These are phyloP conservation scores for Catostomus latipinnis DNA, from an alignment of 2,797 vertebrate species.

Conservation along the genomic window DNA sequence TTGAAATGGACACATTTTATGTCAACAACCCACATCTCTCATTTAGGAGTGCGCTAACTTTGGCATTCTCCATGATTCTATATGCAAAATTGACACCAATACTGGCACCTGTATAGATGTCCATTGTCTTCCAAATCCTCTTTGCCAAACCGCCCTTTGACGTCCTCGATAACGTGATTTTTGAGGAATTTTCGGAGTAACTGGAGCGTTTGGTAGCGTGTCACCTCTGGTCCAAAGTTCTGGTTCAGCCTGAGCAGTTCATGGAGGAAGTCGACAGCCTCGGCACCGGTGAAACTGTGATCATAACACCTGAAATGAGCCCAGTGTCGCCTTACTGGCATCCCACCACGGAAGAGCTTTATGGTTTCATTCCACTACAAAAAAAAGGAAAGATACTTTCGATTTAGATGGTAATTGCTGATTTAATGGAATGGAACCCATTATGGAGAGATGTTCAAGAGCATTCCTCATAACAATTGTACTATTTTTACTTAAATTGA, in stretches of 20 bases:
- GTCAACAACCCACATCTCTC: too few species aligned
- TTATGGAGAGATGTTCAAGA: too few species aligned
- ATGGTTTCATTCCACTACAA: constrained; percentile 95
- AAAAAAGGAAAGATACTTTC: neutral
- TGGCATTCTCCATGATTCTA: too few species aligned
- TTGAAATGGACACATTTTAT: too few species aligned
- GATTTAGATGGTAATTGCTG: neutral
- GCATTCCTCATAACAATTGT: too few species aligned
- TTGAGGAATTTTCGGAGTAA: constrained; percentile 93
- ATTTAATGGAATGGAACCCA: neutral
- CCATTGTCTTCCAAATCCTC: constrained; percentile 92
- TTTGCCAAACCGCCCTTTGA: constrained; percentile 91
- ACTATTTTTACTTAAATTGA: too few species aligned
- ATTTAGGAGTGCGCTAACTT: too few species aligned
- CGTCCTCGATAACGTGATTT: constrained; percentile 93
- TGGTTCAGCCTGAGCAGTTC: constrained; percentile 85
- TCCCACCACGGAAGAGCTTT: constrained; percentile 88
- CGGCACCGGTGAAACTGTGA: constrained; percentile 86
- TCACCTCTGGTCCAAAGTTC: constrained; percentile 95
- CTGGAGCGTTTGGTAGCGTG: constrained; percentile 90
- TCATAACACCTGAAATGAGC: constrained; percentile 90
- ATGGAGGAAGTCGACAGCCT: constrained; percentile 89
- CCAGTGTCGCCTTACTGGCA: constrained; percentile 90
- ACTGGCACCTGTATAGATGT: constrained; percentile 86
- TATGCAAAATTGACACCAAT: too few species aligned